Evolutionary conservation across 2,113 vertebrate genomes (phyloP), one percentile per base, ranked within the genome.

Genomic region (Spea bombifrons): DNA sequence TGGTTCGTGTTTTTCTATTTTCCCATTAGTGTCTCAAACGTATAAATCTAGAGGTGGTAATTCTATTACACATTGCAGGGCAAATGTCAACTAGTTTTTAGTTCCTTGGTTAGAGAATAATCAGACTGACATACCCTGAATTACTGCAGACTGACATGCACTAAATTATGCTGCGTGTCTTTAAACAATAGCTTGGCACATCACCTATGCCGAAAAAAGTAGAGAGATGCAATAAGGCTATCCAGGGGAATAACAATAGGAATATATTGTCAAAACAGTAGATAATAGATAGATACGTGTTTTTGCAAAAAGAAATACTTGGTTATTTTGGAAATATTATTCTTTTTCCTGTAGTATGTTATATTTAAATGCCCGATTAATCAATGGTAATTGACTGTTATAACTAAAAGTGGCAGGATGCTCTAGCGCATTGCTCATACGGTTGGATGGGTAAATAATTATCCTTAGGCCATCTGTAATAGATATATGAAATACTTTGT

Each of bases 21-120:
- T 85, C 65, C 75, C 48, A 72, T 88, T 85, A 83, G 83, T 87
- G 87, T 86, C 86, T 89, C 87, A 88, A 89, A 85, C 52, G 59
- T 88, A 83, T 87, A 91, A 89, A 92, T 91, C 88, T 89, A 85
- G 84, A 84, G 83, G 82, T 83, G 67, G 81, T 86, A 81, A 87
- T 85, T 88, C 64, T 87, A 85, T 84, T 68, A 8, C 81, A 83
- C 81, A 82, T 85, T 48, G 5, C 81, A 84, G 83, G 81, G 83
- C 77, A 88, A 85, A 85, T 73, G 79, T 66, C 84, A 81, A 85
- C 81, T 73, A 66, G 46, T 78, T 61, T 79, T 61, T 79, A 49
- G 7, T 50, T 82, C 76, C 75, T 84, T 83, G 76, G 17, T 83
- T 76, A 74, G 68, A 66, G 77, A 13, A 45, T 66, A 82, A 75